Base-by-base conservation (phyloP, 1,140 invertebrate genomes). In the Anthonomus grandis region DNA sequence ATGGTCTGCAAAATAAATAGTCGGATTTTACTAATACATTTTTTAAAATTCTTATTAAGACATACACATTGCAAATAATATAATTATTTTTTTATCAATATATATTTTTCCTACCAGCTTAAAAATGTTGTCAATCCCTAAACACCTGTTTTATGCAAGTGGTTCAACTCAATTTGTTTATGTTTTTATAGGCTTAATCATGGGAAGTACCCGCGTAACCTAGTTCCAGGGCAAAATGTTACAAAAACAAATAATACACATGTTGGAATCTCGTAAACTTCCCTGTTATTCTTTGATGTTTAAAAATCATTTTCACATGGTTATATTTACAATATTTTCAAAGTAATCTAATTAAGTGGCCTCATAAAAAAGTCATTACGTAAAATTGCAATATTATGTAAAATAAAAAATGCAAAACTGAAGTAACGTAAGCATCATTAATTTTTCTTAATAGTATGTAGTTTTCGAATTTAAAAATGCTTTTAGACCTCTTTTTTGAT, bases 281-380 rank as follows among this genome's bases (percentile, higher is more conserved):
- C 38, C 38, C 38, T 41, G 18, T 41, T 41, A 41, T 41, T 41
- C n/a, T 53, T 47, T 36, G 8, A 8, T 13, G 18, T 8, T 41
- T 13, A 15, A 6, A 8, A 41, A 41, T 31, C 6, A 31, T n/a
- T 31, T 8, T 31, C 27, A 31, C 27, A 31, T 31, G 27, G 6
- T n/a, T 31, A 8, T 31, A 6, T 6, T 31, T 31, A 31, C 27
- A 6, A 31, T 31, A 6, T 6, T 6, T 31, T 31, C 6, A 31
- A 31, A 8, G n/a, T n/a, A n/a, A n/a, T n/a, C n/a, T n/a, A n/a
- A n/a, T 31, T 8, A 31, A n/a, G 27, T 8, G 27, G n/a, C 27
- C 6, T 31, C 6, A 31, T 31, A n/a, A 31, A 6, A 31, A 31
- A n/a, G n/a, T 31, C 27, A n/a, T 31, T 31, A 8, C 27, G 27